Evolutionary conservation across 2,797 vertebrate genomes (phyloP).

Genomic region (Sebastes hubbsi): DNA sequence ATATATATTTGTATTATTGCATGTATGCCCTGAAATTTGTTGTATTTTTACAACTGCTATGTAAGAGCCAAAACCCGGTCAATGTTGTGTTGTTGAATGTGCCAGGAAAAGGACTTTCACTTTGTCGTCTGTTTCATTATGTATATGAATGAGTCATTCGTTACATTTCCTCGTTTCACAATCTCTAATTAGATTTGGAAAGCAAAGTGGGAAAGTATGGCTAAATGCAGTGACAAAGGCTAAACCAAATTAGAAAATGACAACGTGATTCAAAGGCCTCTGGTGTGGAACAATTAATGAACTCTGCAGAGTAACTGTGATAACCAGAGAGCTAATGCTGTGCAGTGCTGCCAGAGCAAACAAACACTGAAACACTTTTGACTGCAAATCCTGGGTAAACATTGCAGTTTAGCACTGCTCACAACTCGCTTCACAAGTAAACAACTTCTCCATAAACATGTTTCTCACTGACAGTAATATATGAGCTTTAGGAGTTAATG

Average conservation of each 20-base stretch:
- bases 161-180: conserved; percentile 50
- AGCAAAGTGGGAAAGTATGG: conserved; percentile 53
- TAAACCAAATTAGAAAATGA: conserved; percentile 71
- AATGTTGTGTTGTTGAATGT: background rate
- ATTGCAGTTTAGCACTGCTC: conserved; percentile 26
- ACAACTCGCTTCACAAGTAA: conserved; percentile 8
- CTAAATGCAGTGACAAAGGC: conserved; percentile 58
- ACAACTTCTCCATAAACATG: conserved; percentile 23
- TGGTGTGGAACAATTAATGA: conserved; percentile 70
- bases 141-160: conserved; percentile 40
- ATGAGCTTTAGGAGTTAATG: conserved; percentile 8
- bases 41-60: too few relatives aligned
- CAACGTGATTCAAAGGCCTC: conserved; percentile 63
- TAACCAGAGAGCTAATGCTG: conserved; percentile 49
- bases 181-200: conserved; percentile 69
- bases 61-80: background rate
- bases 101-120: background rate
- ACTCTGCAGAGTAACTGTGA: conserved; percentile 58
- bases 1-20: too few relatives aligned
- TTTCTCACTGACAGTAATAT: conserved; percentile 6
- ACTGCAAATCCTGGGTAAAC: conserved; percentile 50
- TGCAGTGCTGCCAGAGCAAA: conserved; percentile 40
- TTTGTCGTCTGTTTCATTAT: conserved; percentile 37
- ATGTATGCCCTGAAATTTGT: too few relatives aligned
- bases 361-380: conserved; percentile 43